A percentile compares a stretch with the other conserved stretches of the same genome.
Evolutionary conservation across 2,797 vertebrate species (phyloP).

Genomic region (Tapirus indicus): DNA sequence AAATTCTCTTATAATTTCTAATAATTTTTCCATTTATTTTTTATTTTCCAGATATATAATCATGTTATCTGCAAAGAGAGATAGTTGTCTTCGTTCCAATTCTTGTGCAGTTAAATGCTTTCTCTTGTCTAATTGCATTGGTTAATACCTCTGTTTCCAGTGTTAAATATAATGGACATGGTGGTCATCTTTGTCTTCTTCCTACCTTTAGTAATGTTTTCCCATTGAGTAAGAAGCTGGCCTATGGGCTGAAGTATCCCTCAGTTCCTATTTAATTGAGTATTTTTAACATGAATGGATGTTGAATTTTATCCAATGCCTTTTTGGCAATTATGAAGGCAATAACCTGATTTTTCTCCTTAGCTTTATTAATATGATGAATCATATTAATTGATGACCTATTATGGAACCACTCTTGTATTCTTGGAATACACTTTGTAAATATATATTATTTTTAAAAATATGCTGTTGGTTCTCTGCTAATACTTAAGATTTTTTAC

Average conservation of each 20-base stretch:
- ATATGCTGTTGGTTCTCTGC: background rate
- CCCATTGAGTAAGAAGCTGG: background rate
- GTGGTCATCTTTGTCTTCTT: background rate
- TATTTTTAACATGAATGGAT: background rate
- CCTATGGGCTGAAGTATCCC: background rate
- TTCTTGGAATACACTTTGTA: background rate
- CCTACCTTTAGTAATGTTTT: background rate
- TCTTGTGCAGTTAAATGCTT: background rate
- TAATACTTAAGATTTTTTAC: background rate
- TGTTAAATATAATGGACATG: background rate
- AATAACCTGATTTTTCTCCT: conserved; percentile 18
- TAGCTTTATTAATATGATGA: background rate
- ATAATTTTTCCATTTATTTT: background rate
- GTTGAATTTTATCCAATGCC: conserved; percentile 5
- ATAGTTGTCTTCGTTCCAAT: background rate
- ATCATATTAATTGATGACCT: background rate
- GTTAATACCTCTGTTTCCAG: background rate
- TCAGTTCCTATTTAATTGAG: background rate
- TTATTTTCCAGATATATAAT: background rate
- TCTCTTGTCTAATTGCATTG: background rate
- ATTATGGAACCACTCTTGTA: background rate
- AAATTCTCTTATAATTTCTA: background rate
- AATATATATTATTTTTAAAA: background rate
- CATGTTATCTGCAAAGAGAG: background rate
- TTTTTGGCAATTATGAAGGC: background rate